Base-by-base conservation (phyloP, 2,113 vertebrate species). In the Blennius ocellaris region DNA sequence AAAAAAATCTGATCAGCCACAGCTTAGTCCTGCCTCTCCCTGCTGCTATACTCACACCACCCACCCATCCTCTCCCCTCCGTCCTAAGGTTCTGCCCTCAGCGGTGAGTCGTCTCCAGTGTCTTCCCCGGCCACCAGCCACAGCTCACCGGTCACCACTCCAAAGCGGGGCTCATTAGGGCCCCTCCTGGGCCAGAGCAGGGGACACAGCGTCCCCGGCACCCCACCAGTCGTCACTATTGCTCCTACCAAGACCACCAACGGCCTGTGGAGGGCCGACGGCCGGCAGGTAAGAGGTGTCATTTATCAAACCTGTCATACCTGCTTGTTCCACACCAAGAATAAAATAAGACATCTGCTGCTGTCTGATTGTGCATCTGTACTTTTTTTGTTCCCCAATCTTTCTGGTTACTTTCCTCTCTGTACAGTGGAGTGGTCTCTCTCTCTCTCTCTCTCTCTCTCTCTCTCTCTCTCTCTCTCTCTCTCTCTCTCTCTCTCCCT, bases 81-180 rank as follows among this genome's bases (percentile, higher is more conserved):
- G 4, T 7, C 49, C 38, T 44, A 76, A 98, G 97, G 96, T 57
- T 95, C 95, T 56, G 95, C 95, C 0, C 91, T 96, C 90, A 98
- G 96, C 88, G 93, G 95, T 2, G 97, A 99, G 87, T 96, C 97
- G 0, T 98, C 96, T 37, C 97, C 96, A 0, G 96, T 97, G 79
- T 97, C 97, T 45, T 98, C 96, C 0, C 97, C 97, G 0, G 97
- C 95, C 89, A 97, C 97, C 91, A 97, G 96, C 90, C 97, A 97
- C 93, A 96, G 94, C 87, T 97, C 97, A 11, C 97, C 97, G 0
- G 96, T 95, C 85, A 95, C 93, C 83, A 97, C 97, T 0, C 96
- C 97, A 15, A 98, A 98, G 51, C 93, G 96, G 0, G 95, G 94
- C 63, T 94, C 96, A 53, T 93, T 97, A 94, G 96, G 95, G 41